Evolutionary conservation across 30 jellyfish, hydroid and myxozoan species (phyloP).

Genomic region (Clytia hemisphaerica): DNA sequence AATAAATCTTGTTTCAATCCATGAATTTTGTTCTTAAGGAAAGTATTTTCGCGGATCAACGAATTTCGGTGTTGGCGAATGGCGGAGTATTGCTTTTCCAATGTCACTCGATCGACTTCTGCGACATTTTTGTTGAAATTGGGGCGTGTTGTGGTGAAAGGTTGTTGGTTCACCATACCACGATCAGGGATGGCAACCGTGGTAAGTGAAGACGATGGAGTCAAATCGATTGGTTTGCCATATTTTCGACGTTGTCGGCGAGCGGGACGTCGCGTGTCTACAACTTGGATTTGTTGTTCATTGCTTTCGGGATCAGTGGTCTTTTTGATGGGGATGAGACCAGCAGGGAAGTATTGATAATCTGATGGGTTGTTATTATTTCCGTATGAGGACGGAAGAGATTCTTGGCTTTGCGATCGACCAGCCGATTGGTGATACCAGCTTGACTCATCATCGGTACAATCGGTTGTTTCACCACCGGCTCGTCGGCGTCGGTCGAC

Average conservation of each 20-base stretch:
- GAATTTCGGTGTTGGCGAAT: slow-evolving; percentile 82
- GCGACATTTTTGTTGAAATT: slow-evolving; percentile 5
- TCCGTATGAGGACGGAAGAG: background rate
- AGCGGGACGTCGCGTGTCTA: slow-evolving; percentile 19
- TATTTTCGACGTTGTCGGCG: background rate
- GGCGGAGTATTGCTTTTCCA: slow-evolving; percentile 59
- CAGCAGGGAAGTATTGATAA: no score
- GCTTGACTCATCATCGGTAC: slow-evolving; percentile 19
- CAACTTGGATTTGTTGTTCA: background rate
- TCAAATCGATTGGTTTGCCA: slow-evolving; percentile 14
- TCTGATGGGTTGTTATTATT: background rate
- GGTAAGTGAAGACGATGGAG: slow-evolving; percentile 5
- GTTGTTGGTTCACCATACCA: background rate
- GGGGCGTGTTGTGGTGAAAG: no score
- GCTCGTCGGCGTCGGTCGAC: background rate
- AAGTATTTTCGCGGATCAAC: slow-evolving; percentile 65
- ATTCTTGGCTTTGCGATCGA: slow-evolving; percentile 5
- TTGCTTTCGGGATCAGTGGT: no score
- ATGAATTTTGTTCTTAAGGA: slow-evolving; percentile 42
- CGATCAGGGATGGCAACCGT: background rate
- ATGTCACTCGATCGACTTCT: slow-evolving; percentile 15
- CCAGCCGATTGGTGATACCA: no score
- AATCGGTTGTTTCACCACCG: slow-evolving; percentile 1
- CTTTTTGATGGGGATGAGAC: background rate
- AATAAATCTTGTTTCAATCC: slow-evolving; percentile 65